Evolutionary conservation across 2,888 invertebrate genomes (phyloP).

Genomic region (Callinectes sapidus): DNA sequence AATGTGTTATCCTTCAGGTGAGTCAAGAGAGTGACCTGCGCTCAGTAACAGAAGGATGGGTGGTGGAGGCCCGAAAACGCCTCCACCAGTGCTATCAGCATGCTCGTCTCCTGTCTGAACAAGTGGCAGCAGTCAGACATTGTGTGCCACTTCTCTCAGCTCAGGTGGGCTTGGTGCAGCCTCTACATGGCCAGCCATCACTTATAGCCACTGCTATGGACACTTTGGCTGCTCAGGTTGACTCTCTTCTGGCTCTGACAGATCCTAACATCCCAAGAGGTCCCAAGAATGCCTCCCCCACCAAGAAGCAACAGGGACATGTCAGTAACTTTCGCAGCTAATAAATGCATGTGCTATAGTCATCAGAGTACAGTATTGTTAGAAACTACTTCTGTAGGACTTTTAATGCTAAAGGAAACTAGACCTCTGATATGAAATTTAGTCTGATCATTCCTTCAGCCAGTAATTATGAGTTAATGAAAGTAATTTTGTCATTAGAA

Average conservation of each 20-base stretch:
- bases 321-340: not conserved
- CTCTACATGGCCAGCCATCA: slow-evolving; percentile 35
- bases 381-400: not conserved
- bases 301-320: slow-evolving; percentile 27
- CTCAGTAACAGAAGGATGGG: slow-evolving; percentile 65
- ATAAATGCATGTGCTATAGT: not conserved
- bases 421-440: not conserved
- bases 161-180: slow-evolving; percentile 27
- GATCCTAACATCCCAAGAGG: slow-evolving; percentile 60
- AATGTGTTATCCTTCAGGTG: slow-evolving; percentile 26
- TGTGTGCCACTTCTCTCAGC: slow-evolving; percentile 49
- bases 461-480: not conserved
- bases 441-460: not conserved
- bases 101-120: slow-evolving; percentile 41
- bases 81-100: slow-evolving; percentile 66
- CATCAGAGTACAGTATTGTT: not conserved
- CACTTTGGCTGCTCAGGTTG: slow-evolving; percentile 39
- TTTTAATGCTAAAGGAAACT: not conserved
- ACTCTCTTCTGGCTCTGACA: slow-evolving; percentile 51
- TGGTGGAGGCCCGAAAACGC: slow-evolving; percentile 68
- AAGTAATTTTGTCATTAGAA: not conserved
- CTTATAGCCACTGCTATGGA: slow-evolving; percentile 51
- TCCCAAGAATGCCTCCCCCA: slow-evolving; percentile 43
- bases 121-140: slow-evolving; percentile 43
- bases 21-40: slow-evolving; percentile 66